These are phyloP conservation scores for Platanista minor DNA, from an alignment of 2,113 vertebrate species.

Conservation along the genomic window DNA sequence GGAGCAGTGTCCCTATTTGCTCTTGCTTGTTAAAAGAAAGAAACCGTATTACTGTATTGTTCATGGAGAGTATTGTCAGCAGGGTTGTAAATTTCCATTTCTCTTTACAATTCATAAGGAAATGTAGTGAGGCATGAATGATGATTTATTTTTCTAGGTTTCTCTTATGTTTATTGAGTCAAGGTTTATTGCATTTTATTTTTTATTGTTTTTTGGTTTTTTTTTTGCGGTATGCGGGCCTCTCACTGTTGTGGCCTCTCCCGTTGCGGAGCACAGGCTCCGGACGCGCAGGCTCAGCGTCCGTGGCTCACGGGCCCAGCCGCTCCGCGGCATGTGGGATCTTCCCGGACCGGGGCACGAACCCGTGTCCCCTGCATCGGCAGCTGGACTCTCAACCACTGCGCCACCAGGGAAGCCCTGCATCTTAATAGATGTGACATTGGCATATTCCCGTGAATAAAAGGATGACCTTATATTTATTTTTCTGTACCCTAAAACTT, in stretches of 20 bases:
- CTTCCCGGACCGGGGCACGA: no score
- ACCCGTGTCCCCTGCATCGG: no score
- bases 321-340: no score
- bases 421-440: not conserved
- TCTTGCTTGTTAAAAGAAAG: slow-evolving; percentile 17
- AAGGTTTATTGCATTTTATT: not conserved
- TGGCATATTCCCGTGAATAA: not conserved
- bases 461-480: not conserved
- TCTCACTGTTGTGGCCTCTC: no score
- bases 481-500: not conserved
- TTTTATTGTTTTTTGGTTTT: no score
- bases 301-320: no score
- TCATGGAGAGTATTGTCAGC: not conserved
- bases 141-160: not conserved
- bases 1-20: slow-evolving; percentile 46
- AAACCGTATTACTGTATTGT: not conserved
- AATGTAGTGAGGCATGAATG: not conserved
- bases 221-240: no score
- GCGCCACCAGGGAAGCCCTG: no score
- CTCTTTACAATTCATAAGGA: not conserved
- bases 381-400: no score
- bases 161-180: not conserved
- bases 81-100: not conserved
- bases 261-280: no score
- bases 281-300: no score